Conservation (phyloP, 2,888 invertebrate species). For the Tigriopus californicus region DNA sequence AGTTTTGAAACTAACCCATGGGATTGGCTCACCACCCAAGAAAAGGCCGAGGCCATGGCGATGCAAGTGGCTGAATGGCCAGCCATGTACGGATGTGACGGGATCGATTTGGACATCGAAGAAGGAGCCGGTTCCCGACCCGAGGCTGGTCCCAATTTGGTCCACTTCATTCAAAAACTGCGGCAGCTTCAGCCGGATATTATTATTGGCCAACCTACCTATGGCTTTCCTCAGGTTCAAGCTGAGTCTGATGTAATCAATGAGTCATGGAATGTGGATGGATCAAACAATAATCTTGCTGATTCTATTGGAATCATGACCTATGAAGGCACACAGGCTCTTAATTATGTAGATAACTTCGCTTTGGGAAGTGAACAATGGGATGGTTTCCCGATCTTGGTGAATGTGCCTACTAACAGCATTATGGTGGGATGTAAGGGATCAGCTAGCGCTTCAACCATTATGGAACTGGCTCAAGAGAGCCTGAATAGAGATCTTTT, state of each 20-base stretch:
- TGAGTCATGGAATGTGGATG: neutral
- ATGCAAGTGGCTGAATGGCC: neutral
- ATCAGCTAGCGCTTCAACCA: neutral
- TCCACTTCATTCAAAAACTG: conserved; percentile 6
- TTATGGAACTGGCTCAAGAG: neutral
- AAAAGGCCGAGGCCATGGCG: conserved; percentile 10
- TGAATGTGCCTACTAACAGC: neutral
- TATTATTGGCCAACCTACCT: conserved; percentile 8
- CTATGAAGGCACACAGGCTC: conserved; percentile 6
- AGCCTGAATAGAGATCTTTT: neutral
- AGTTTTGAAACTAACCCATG: conserved; percentile 4
- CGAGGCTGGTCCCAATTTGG: conserved; percentile 9
- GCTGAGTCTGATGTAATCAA: conserved; percentile 10
- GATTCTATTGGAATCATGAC: conserved; percentile 5
- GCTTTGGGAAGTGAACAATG: neutral
- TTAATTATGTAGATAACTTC: conserved; percentile 7
- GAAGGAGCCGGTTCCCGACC: conserved; percentile 5
- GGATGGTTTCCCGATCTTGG: conserved; percentile 13
- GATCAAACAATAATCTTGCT: neutral
- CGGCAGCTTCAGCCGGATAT: neutral
- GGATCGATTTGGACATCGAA: conserved; percentile 11
- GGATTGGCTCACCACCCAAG: conserved; percentile 1
- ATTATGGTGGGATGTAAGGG: neutral
- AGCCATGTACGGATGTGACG: conserved; percentile 2
- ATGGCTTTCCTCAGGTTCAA: conserved; percentile 10